phyloP scores from a whole-genome alignment of 2,113 vertebrate species.

The Mus pahari region DNA sequence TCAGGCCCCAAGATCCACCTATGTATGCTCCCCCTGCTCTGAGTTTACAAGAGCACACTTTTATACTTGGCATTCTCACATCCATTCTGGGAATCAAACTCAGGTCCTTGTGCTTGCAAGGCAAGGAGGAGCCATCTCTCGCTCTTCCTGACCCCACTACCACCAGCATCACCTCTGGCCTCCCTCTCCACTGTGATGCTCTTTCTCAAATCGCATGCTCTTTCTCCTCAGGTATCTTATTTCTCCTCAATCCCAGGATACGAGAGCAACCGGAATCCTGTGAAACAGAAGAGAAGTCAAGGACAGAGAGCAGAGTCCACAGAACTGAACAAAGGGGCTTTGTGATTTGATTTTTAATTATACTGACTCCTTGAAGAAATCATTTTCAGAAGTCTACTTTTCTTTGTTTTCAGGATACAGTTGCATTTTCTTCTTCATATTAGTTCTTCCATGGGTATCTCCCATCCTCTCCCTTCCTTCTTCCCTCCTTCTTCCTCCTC shows the following conservation, averaged over 20 bases:
- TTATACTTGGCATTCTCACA: background rate
- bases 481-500: background rate
- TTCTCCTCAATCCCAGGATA: background rate
- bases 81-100: background rate
- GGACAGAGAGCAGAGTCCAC: background rate
- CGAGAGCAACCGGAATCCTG: background rate
- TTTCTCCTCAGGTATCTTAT: background rate
- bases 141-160: background rate
- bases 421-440: background rate
- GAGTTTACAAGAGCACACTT: background rate
- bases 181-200: background rate
- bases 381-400: background rate
- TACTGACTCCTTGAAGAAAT: background rate
- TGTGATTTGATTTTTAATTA: background rate
- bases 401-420: background rate
- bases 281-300: background rate
- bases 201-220: background rate
- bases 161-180: background rate
- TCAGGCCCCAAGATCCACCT: background rate
- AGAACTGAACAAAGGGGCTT: background rate
- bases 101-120: background rate
- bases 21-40: background rate
- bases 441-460: background rate
- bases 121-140: background rate
- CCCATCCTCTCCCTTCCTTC: accelerated